Evolutionary conservation across 1,140 invertebrate species (phyloP).

Genomic region (Cydia strobilella): DNA sequence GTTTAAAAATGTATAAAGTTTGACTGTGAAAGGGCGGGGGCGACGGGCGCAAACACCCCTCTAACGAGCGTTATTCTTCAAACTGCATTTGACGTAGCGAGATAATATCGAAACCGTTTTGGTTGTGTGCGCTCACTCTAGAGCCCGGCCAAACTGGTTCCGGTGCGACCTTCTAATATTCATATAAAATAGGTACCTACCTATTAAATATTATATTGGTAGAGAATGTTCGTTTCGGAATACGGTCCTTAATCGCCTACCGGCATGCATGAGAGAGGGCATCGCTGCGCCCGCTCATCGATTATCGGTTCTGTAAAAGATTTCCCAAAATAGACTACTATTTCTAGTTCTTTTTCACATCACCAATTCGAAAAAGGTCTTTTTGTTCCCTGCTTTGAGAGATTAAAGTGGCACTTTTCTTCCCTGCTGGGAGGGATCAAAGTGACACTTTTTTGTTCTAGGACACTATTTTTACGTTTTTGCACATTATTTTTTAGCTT

Average conservation of each 20-base stretch:
- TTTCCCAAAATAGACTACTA: neutral
- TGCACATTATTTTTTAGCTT: no score
- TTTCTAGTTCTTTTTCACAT: neutral
- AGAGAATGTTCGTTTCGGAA: neutral
- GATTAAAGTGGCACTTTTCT: no score
- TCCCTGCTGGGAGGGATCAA: no score
- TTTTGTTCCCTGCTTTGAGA: no score
- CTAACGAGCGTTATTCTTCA: neutral
- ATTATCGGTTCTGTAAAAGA: slow-evolving; percentile 2
- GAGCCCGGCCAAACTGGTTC: neutral
- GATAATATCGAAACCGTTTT: slow-evolving; percentile 1
- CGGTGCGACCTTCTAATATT: neutral
- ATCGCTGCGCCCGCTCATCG: slow-evolving; percentile 11
- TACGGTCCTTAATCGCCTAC: neutral
- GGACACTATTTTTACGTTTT: no score
- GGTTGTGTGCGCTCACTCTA: neutral
- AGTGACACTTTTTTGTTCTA: no score
- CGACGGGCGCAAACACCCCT: neutral
- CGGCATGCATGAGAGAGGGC: neutral
- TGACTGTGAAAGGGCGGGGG: neutral
- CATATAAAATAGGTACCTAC: no score
- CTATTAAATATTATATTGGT: neutral
- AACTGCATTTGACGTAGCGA: no score
- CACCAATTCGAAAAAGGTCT: no score
- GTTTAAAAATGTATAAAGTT: neutral